These are phyloP conservation scores for Heliconius erato DNA, from an alignment of 2,888 invertebrate genomes.

Conservation along the genomic window DNA sequence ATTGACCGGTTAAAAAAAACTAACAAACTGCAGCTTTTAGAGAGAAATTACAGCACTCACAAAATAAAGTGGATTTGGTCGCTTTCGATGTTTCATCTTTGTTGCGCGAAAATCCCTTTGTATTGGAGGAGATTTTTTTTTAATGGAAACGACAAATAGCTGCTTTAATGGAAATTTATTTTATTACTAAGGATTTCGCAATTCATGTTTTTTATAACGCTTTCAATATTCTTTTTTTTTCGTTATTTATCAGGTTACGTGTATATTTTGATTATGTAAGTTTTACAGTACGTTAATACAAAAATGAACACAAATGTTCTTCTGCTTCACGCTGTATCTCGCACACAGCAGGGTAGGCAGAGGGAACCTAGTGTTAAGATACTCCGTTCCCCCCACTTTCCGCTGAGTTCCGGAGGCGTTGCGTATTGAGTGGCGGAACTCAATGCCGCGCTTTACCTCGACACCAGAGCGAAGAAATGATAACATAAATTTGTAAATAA, in stretches of 20 bases:
- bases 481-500: too few relatives aligned
- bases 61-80: slow-evolving; percentile 53
- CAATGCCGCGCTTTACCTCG: too few relatives aligned
- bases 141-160: slow-evolving; percentile 34
- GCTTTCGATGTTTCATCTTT: slow-evolving; percentile 49
- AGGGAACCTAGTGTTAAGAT: too few relatives aligned
- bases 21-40: slow-evolving; percentile 66
- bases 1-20: slow-evolving; percentile 54
- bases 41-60: slow-evolving; percentile 63
- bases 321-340: too few relatives aligned
- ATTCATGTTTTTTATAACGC: not conserved
- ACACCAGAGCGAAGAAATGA: too few relatives aligned
- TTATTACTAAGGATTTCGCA: slow-evolving; percentile 25
- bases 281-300: not conserved
- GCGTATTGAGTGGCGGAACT: too few relatives aligned
- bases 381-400: too few relatives aligned
- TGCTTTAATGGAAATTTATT: slow-evolving; percentile 35
- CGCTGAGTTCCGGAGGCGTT: too few relatives aligned
- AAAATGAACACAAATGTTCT: too few relatives aligned
- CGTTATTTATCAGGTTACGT: not conserved
- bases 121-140: slow-evolving; percentile 39
- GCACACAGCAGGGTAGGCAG: too few relatives aligned
- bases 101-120: slow-evolving; percentile 45
- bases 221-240: not conserved
- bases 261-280: not conserved